Evolutionary conservation across 2,113 vertebrate genomes (phyloP).

Genomic region (Sphyrna mokarran): DNA sequence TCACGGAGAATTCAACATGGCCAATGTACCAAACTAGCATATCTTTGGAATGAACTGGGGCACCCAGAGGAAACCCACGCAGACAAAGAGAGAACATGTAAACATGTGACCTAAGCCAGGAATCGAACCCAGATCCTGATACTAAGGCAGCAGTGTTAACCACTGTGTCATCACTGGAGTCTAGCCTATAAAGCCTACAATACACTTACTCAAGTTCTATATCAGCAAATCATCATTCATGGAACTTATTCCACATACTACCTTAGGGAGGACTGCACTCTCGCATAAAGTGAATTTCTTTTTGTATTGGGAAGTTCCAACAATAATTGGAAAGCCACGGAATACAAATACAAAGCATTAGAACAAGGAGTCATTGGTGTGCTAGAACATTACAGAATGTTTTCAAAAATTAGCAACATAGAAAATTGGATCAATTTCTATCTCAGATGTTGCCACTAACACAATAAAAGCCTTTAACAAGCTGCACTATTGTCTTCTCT

Average conservation of each 20-base stretch:
- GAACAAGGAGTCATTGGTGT: neutral
- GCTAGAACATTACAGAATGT: neutral
- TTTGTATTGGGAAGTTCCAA: neutral
- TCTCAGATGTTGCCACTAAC: neutral
- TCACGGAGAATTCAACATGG: too few species aligned
- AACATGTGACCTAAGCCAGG: too few species aligned
- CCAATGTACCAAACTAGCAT: too few species aligned
- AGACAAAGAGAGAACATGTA: too few species aligned
- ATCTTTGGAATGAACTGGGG: too few species aligned
- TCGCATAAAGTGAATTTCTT: neutral
- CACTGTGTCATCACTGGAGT: neutral
- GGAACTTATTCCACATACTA: neutral
- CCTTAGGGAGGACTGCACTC: neutral
- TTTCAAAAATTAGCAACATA: neutral
- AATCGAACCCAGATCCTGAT: too few species aligned
- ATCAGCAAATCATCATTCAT: neutral
- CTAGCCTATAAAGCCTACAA: neutral
- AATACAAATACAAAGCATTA: neutral
- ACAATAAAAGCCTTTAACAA: neutral
- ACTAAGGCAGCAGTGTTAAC: too few species aligned
- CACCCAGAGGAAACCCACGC: too few species aligned
- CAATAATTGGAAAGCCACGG: neutral
- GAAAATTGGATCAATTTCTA: neutral
- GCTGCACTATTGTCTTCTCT: neutral
- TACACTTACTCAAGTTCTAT: neutral